These are phyloP conservation scores for Enteromius fasciolatus DNA, from an alignment of 2,797 vertebrate genomes.

Conservation along the genomic window DNA sequence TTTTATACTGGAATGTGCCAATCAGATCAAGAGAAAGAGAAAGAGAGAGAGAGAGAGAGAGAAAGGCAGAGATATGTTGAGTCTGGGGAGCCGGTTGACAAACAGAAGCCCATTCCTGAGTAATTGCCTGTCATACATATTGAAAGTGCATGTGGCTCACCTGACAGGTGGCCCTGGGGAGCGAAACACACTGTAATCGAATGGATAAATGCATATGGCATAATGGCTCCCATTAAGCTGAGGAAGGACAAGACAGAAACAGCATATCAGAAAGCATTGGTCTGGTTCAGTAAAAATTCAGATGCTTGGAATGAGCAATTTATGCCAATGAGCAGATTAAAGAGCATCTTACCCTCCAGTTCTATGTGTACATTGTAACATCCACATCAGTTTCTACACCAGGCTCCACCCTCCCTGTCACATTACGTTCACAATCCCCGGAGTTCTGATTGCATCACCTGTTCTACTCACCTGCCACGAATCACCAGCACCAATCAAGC, in stretches of 20 bases:
- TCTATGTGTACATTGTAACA: too few species aligned
- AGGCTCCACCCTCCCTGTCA: too few species aligned
- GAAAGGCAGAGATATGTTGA: conserved; percentile 3
- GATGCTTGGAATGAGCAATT: not conserved
- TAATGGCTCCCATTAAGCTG: conserved; percentile 26
- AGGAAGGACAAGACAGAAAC: not conserved
- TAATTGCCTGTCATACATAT: conserved; percentile 59
- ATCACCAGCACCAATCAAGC: too few species aligned
- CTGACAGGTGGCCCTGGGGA: conserved; percentile 41
- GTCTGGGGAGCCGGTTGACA: conserved; percentile 32
- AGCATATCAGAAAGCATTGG: not conserved
- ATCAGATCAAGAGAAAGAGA: not conserved
- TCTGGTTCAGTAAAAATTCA: not conserved
- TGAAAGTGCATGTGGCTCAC: conserved; percentile 45
- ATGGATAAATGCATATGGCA: conserved; percentile 34
- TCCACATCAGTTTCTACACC: too few species aligned
- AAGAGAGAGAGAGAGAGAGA: not conserved
- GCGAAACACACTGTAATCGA: conserved; percentile 14
- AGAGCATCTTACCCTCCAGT: not conserved
- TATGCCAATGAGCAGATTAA: not conserved
- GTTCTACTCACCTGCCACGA: too few species aligned
- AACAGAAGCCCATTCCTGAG: conserved; percentile 37
- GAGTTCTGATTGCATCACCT: too few species aligned
- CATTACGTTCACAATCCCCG: too few species aligned
- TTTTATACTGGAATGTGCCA: conserved; percentile 35